A percentile compares a stretch with the other conserved stretches of the same genome.
phyloP scores from a whole-genome alignment of 1,140 invertebrate species.

The Calycopis cecrops region DNA sequence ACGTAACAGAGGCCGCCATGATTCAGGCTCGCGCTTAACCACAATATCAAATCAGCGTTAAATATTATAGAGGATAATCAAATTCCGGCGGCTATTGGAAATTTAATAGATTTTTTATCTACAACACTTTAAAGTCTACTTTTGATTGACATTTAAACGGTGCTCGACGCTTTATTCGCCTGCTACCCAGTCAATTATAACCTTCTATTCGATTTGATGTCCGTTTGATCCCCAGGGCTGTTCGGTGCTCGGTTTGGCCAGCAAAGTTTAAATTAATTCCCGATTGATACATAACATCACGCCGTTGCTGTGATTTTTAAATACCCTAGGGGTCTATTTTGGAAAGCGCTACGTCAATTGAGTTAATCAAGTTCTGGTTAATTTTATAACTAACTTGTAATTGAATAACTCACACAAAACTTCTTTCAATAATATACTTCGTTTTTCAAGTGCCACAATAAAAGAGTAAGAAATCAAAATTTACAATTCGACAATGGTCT shows the following conservation, averaged over 20 bases:
- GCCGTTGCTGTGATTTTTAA: slow-evolving; percentile 59
- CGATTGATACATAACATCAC: slow-evolving; percentile 64
- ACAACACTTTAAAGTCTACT: slow-evolving; percentile 32
- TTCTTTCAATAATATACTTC: too few relatives aligned
- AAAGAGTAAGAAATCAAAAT: too few relatives aligned
- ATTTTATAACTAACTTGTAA: not conserved
- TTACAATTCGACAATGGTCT: too few relatives aligned
- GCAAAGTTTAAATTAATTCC: slow-evolving; percentile 71
- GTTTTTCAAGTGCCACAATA: too few relatives aligned
- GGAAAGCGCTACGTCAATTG: slow-evolving; percentile 28
- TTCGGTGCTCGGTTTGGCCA: slow-evolving; percentile 55
- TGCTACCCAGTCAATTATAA: slow-evolving; percentile 60
- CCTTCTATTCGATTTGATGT: slow-evolving; percentile 69
- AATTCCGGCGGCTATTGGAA: slow-evolving; percentile 4
- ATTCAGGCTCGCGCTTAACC: too few relatives aligned
- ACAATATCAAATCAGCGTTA: too few relatives aligned
- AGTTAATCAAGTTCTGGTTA: slow-evolving; percentile 27
- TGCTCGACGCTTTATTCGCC: slow-evolving; percentile 48
- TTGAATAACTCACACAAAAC: not conserved
- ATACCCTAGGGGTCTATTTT: slow-evolving; percentile 43
- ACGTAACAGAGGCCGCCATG: too few relatives aligned
- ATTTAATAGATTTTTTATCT: slow-evolving; percentile 31
- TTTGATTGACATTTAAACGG: slow-evolving; percentile 36
- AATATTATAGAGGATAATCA: slow-evolving; percentile 2
- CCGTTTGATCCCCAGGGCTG: slow-evolving; percentile 53